phyloP scores from a whole-genome alignment of 2,888 invertebrate genomes.

The Odiellus spinosus region DNA sequence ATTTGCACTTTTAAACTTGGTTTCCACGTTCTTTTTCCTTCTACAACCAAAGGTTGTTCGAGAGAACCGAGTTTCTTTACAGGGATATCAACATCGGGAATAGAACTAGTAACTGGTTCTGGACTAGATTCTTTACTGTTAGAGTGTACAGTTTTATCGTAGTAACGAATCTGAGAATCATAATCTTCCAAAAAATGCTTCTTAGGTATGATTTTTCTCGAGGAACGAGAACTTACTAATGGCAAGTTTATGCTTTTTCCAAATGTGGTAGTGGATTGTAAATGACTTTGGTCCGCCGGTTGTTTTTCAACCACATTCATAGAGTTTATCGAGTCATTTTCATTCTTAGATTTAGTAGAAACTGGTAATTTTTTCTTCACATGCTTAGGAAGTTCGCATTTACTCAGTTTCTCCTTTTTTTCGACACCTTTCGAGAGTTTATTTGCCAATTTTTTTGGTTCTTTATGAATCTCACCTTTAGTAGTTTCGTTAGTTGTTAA shows the following conservation, averaged over 20 bases:
- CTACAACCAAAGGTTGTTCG: slow-evolving; percentile 12
- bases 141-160: not conserved
- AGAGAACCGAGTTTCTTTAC: slow-evolving; percentile 5
- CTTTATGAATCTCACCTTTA: not conserved
- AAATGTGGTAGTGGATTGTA: too few relatives aligned
- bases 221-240: slow-evolving; percentile 10
- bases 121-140: not conserved
- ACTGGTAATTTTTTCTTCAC: too few relatives aligned
- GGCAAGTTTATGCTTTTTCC: slow-evolving; percentile 11
- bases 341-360: too few relatives aligned
- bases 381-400: too few relatives aligned
- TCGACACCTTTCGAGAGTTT: too few relatives aligned
- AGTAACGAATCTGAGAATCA: slow-evolving; percentile 1
- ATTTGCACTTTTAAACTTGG: slow-evolving; percentile 16
- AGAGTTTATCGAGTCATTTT: too few relatives aligned
- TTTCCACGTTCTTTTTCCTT: slow-evolving; percentile 16
- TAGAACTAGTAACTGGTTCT: not conserved
- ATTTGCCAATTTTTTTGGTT: not conserved
- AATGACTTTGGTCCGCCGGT: too few relatives aligned
- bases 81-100: not conserved
- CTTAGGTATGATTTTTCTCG: slow-evolving; percentile 13
- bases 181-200: slow-evolving; percentile 12
- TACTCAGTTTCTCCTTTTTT: too few relatives aligned
- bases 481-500: too few relatives aligned
- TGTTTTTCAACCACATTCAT: too few relatives aligned